Base-by-base conservation (phyloP, 37 sponge, comb jelly and placozoan genomes). In the Crambe crambe region DNA sequence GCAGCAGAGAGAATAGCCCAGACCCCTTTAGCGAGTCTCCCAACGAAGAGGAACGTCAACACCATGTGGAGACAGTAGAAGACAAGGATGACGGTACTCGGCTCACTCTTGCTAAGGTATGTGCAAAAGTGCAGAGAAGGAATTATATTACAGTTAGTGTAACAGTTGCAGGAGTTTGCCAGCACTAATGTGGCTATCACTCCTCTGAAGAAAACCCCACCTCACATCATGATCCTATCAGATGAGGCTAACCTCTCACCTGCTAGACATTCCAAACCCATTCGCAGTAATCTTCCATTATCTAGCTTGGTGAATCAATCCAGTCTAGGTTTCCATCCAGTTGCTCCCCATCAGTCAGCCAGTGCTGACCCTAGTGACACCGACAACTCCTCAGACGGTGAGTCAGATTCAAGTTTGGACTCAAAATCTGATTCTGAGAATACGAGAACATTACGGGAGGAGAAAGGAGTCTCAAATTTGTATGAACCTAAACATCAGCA, bases 181-280 rank as follows among this genome's bases (percentile, higher is more conserved):
- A 9, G 27, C n/a, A 38, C 60, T 22, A 31, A n/a, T 31, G 21
- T 18, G n/a, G 39, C 68, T 17, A 70, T 84, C 51, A 84, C 84
- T 30, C 78, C 85, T 3, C 71, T 85, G 42, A 85, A 85, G 63
- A 85, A 58, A 58, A 77, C 85, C 2, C 85, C 78, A 2, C 78
- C 85, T 4, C 76, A 39, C 29, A 35, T 56, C 2, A 22, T 32
- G 5, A 3, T 18, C 12, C 29, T 8, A 2, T 17, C 64, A 31
- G 73, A 71, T 23, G 81, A 81, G 22, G 73, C 82, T 23, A 72
- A 64, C 56, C 73, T 72, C 36, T 63, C 73, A 36, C 81, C 71
- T 17, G 51, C 82, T 57, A 37, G 17, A 1, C 56, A 20, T 3
- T 18, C 60, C 10, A 3, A 22, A 31, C 21, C 74, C 20, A 17